Evolutionary conservation across 2,797 vertebrate genomes (phyloP).

Genomic region (Tangara arthus): DNA sequence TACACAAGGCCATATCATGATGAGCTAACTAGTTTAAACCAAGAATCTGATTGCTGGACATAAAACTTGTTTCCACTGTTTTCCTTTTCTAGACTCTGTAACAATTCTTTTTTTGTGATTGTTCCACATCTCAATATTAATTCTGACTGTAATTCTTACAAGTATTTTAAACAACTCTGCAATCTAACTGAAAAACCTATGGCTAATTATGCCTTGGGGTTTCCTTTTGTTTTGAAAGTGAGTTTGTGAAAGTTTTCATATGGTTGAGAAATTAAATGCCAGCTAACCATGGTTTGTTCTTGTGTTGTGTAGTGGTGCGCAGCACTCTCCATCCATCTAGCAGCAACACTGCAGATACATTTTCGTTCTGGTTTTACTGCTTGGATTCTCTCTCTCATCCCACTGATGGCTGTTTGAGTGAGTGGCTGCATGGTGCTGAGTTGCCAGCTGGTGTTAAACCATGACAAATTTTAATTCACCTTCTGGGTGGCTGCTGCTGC

Average conservation of each 20-base stretch:
- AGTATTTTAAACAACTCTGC: neutral
- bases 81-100: neutral
- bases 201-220: neutral
- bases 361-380: neutral
- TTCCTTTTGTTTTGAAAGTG: neutral
- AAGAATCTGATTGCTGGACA: neutral
- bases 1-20: neutral
- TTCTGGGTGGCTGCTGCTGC: neutral
- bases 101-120: neutral
- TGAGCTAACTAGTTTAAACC: neutral
- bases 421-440: neutral
- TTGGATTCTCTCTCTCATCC: neutral
- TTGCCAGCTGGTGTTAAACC: neutral
- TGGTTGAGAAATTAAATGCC: neutral
- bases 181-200: neutral
- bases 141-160: neutral
- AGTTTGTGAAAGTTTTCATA: neutral
- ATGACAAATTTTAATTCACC: neutral
- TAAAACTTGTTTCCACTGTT: neutral
- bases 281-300: neutral
- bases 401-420: neutral
- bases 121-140: neutral
- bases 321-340: neutral
- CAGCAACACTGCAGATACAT: neutral
- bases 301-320: neutral